Conservation (phyloP, 2,888 invertebrate genomes). For the Lasioglossum marginatum region DNA sequence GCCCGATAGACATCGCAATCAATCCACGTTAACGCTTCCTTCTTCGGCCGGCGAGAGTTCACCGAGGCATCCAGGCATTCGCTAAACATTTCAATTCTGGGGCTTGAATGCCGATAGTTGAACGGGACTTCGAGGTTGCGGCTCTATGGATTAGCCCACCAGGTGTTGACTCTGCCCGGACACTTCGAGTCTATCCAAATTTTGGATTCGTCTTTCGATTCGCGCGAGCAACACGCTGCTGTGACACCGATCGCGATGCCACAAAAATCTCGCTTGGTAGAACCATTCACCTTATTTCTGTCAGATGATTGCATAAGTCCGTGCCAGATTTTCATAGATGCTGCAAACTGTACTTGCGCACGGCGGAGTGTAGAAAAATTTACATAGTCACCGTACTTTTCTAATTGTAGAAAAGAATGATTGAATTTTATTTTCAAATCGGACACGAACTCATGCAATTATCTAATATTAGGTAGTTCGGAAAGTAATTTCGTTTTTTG, state of each 20-base stretch:
- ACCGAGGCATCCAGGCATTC: conserved; percentile 9
- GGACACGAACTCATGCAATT: too few species aligned
- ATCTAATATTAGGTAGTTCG: too few species aligned
- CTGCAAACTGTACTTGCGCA: too few species aligned
- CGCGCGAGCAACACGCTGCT: background rate
- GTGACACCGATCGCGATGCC: background rate
- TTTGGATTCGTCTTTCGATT: background rate
- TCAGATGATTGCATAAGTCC: too few species aligned
- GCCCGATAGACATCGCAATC: conserved; percentile 17
- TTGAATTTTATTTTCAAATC: too few species aligned
- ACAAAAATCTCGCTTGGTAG: too few species aligned
- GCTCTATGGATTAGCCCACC: background rate
- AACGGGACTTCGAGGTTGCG: background rate
- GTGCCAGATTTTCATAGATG: too few species aligned
- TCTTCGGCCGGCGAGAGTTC: conserved; percentile 2
- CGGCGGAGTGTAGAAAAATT: too few species aligned
- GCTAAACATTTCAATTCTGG: conserved; percentile 29
- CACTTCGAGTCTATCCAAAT: background rate
- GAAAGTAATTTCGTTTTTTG: too few species aligned
- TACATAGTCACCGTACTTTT: too few species aligned
- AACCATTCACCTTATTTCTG: too few species aligned
- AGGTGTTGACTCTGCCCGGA: background rate
- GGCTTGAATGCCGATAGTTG: conserved; percentile 3
- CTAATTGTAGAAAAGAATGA: too few species aligned
- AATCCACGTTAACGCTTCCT: conserved; percentile 36